These are phyloP conservation scores for Sesia apiformis DNA, from an alignment of 2,888 invertebrate species.

Conservation along the genomic window DNA sequence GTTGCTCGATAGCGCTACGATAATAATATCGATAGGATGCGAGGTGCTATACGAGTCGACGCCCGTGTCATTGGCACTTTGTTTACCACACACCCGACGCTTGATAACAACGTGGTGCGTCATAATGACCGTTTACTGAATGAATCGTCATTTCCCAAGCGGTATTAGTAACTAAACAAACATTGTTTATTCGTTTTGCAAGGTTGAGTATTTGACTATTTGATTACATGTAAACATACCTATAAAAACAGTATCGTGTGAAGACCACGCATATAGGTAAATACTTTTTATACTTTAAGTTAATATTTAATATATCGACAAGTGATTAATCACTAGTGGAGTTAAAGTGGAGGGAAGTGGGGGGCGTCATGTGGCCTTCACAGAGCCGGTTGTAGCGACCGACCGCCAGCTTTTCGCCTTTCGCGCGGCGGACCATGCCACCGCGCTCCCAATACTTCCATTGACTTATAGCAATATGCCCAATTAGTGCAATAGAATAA, in stretches of 20 bases:
- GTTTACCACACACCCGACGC: slow-evolving; percentile 46
- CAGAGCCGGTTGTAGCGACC: slow-evolving; percentile 66
- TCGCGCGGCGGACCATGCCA: slow-evolving; percentile 66
- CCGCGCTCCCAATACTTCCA: slow-evolving; percentile 48
- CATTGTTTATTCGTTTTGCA: neutral
- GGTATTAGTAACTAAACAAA: neutral
- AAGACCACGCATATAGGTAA: too few species aligned
- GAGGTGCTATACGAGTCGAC: slow-evolving; percentile 20
- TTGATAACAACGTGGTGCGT: slow-evolving; percentile 47
- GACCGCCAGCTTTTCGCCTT: slow-evolving; percentile 52
- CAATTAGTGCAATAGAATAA: slow-evolving; percentile 10
- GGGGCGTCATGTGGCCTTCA: slow-evolving; percentile 64
- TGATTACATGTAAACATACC: too few species aligned
- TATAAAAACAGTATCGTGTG: too few species aligned
- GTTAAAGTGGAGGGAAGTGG: slow-evolving; percentile 28
- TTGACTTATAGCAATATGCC: slow-evolving; percentile 16
- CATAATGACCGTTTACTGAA: slow-evolving; percentile 25
- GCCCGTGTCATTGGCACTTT: slow-evolving; percentile 65
- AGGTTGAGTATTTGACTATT: too few species aligned
- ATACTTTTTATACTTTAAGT: too few species aligned
- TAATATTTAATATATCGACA: too few species aligned
- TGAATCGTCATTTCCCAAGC: slow-evolving; percentile 9
- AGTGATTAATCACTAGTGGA: slow-evolving; percentile 35
- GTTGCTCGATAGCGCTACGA: slow-evolving; percentile 44
- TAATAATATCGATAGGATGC: slow-evolving; percentile 55